Evolutionary conservation across 2,888 invertebrate genomes (phyloP).

Genomic region (Catocala sponsa): DNA sequence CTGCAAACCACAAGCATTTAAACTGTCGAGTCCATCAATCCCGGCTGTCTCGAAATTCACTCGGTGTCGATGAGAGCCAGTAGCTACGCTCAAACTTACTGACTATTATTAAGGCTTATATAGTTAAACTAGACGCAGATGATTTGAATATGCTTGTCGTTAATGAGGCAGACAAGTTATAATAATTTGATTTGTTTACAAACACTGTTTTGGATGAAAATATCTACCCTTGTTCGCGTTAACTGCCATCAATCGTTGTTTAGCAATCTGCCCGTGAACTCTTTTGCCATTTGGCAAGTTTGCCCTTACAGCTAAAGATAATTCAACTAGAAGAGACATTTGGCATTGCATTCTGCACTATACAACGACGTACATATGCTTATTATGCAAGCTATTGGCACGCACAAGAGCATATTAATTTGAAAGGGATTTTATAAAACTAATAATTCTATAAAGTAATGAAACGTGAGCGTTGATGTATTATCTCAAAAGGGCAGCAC

Average conservation of each 20-base stretch:
- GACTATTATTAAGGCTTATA: too few species aligned
- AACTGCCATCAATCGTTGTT: constrained; percentile 19
- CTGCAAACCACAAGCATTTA: too few species aligned
- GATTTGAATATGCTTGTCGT: too few species aligned
- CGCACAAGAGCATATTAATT: constrained; percentile 12
- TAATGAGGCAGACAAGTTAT: too few species aligned
- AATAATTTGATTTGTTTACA: not conserved
- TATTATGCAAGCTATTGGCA: constrained; percentile 41
- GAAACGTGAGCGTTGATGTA: too few species aligned
- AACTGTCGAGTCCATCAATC: too few species aligned
- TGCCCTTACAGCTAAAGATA: constrained; percentile 59
- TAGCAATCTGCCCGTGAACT: constrained; percentile 67
- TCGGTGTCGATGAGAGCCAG: too few species aligned
- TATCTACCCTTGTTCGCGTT: too few species aligned
- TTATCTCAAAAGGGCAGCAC: too few species aligned
- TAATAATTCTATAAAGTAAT: not conserved
- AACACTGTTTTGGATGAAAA: constrained; percentile 11
- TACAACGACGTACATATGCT: constrained; percentile 25
- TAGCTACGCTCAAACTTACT: too few species aligned
- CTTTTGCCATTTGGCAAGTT: constrained; percentile 62
- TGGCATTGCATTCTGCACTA: constrained; percentile 51
- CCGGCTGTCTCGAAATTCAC: too few species aligned
- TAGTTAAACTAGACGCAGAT: too few species aligned
- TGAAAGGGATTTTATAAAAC: constrained; percentile 13
- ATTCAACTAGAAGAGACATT: constrained; percentile 48